These are phyloP conservation scores for Hapalemur alaotrensis DNA, from an alignment of 2,797 vertebrate genomes.

Conservation along the genomic window DNA sequence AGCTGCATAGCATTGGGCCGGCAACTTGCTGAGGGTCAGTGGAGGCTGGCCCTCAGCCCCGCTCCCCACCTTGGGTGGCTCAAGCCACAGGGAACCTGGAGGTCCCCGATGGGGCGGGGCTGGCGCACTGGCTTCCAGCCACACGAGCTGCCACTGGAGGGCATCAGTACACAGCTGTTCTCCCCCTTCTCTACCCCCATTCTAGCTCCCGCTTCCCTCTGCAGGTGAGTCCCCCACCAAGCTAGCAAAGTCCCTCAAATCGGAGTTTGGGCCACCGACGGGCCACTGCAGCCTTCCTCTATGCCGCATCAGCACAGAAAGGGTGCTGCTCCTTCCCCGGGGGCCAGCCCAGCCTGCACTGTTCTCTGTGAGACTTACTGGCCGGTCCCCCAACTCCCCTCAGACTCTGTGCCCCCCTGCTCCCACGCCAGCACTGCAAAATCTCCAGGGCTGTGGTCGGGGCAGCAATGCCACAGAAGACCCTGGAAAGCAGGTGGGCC, in stretches of 20 bases:
- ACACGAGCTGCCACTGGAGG: constrained; percentile 12
- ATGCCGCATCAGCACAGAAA: neutral
- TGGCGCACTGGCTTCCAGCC: too few relatives aligned
- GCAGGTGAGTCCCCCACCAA: too few relatives aligned
- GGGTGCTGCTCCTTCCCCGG: too few relatives aligned
- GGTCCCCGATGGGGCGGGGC: neutral
- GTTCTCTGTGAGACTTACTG: neutral
- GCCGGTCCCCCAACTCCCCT: neutral
- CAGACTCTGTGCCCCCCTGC: neutral
- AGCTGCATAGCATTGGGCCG: neutral
- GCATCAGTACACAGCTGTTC: neutral
- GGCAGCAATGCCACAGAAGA: neutral
- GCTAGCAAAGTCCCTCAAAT: neutral
- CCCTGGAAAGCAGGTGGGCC: neutral
- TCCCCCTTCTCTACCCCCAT: rapidly evolving
- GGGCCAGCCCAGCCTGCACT: neutral
- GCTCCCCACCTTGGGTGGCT: neutral
- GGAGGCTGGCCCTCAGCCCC: neutral
- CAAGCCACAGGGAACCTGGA: neutral
- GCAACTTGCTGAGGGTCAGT: neutral
- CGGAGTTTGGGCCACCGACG: neutral
- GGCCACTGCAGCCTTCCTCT: too few relatives aligned
- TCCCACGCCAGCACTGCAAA: neutral
- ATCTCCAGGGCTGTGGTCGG: neutral
- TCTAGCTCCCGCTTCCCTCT: neutral